Evolutionary conservation across 2,797 vertebrate species (phyloP), one percentile per base, ranked within the genome.

Genomic region (Lutjanus argentimaculatus): DNA sequence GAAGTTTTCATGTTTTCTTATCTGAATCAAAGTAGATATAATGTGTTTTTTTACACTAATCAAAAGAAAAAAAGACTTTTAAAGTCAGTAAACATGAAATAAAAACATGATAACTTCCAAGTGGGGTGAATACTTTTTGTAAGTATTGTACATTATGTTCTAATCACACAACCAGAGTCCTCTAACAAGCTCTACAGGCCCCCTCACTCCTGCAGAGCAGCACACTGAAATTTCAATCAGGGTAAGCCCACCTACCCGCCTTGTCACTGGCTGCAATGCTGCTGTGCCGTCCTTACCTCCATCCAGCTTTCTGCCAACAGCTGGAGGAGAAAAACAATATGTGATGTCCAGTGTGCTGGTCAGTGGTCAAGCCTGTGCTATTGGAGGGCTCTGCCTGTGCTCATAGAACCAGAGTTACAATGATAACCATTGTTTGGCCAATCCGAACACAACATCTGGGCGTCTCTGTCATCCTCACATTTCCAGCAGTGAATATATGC

Each of bases 401-500:
- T 83, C n/a, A 2, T 25, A 58, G 63, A 79, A 75, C 63, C 43
- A 30, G 36, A 72, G 68, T 80, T 63, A 49, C 36, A 76, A 2
- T 36, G 1, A 63, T 82, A 76, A 85, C 61, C 62, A 72, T 55
- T 1, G 12, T 48, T 19, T 8, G 51, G 72, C 66, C 66, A 77
- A 55, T 79, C 22, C 61, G 64, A 88, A 64, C 55, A 79, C 40
- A 77, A 58, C 64, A 58, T 76, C 21, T 30, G 22, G 42, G 66
- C 2, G 12, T 72, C 42, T 66, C 21, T 16, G 65, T 79, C 67
- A 52, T 72, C 36, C 25, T 83, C 65, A 75, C 65, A 48, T 80
- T 85, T 84, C 74, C 55, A 62, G 51, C 72, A 53, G 78, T 78
- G 40, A 56, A 75, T 74, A 82, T 61, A 65, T 81, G 77, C 74